A percentile compares a stretch with the other conserved stretches of the same genome.
phyloP scores from a whole-genome alignment of 1,140 invertebrate species.

The Cardiocondyla obscurior region DNA sequence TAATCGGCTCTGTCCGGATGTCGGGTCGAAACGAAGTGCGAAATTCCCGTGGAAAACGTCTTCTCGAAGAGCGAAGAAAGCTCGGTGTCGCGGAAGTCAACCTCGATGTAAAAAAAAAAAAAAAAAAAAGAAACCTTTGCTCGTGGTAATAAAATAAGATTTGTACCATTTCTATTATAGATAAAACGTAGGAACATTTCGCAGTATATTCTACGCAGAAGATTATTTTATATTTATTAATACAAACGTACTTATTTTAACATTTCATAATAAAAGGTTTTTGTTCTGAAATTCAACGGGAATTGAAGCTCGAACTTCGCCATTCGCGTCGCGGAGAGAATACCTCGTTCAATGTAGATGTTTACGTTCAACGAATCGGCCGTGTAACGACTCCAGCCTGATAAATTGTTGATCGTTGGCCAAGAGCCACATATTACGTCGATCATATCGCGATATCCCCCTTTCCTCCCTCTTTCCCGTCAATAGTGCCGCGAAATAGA shows the following conservation, averaged over 20 bases:
- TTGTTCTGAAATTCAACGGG: background rate
- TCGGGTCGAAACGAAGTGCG: background rate
- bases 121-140: background rate
- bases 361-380: background rate
- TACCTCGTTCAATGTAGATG: background rate
- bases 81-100: background rate
- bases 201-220: background rate
- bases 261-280: background rate
- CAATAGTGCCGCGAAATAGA: conserved; percentile 18
- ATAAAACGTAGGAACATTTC: background rate
- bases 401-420: background rate
- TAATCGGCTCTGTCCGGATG: too few relatives aligned
- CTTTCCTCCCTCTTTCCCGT: too few relatives aligned
- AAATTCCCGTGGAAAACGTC: background rate
- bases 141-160: background rate
- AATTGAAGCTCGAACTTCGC: background rate
- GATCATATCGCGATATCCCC: conserved; percentile 19
- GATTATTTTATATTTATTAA: too few relatives aligned
- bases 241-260: too few relatives aligned
- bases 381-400: background rate
- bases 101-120: too few relatives aligned
- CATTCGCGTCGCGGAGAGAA: background rate
- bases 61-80: background rate
- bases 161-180: too few relatives aligned
- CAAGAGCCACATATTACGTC: background rate